phyloP scores from a whole-genome alignment of 2,888 invertebrate species.

The Ectobius pallidus region DNA sequence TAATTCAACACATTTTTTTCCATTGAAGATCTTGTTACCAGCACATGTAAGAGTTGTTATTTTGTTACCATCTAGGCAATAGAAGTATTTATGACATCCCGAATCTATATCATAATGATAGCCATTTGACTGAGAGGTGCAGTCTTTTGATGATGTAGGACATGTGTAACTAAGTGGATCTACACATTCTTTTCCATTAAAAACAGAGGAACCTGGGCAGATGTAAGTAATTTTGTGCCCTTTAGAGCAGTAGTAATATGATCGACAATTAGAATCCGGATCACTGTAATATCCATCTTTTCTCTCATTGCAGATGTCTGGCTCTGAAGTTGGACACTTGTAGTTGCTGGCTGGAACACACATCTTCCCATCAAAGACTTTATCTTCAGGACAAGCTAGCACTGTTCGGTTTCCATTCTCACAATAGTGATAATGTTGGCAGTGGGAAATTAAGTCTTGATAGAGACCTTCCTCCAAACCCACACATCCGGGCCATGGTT shows the following conservation, averaged over 20 bases:
- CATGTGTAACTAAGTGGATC: constrained; percentile 52
- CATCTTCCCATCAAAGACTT: constrained; percentile 58
- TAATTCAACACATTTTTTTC: constrained; percentile 60
- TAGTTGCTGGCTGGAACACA: constrained; percentile 55
- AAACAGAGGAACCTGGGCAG: constrained; percentile 59
- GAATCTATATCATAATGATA: constrained; percentile 63
- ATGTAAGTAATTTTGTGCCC: constrained; percentile 65
- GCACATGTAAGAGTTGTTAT: constrained; percentile 62
- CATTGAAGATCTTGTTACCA: constrained; percentile 64
- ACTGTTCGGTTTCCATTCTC: constrained; percentile 55
- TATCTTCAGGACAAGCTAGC: constrained; percentile 56
- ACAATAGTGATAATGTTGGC: constrained; percentile 62
- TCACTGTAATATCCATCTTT: constrained; percentile 63
- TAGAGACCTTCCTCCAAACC: constrained; percentile 52
- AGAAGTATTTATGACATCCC: constrained; percentile 64
- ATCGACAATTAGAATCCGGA: constrained; percentile 59
- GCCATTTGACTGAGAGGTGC: constrained; percentile 60
- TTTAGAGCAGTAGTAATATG: constrained; percentile 63
- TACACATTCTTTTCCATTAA: constrained; percentile 62
- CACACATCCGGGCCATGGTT: constrained; percentile 46
- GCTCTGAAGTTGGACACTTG: constrained; percentile 58
- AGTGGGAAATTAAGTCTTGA: constrained; percentile 59
- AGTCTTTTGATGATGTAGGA: constrained; percentile 56
- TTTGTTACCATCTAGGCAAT: constrained; percentile 63
- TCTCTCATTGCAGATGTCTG: constrained; percentile 56